Evolutionary conservation across 2,113 vertebrate species (phyloP), one percentile per base, ranked within the genome.

Genomic region (Notiomystis cincta): DNA sequence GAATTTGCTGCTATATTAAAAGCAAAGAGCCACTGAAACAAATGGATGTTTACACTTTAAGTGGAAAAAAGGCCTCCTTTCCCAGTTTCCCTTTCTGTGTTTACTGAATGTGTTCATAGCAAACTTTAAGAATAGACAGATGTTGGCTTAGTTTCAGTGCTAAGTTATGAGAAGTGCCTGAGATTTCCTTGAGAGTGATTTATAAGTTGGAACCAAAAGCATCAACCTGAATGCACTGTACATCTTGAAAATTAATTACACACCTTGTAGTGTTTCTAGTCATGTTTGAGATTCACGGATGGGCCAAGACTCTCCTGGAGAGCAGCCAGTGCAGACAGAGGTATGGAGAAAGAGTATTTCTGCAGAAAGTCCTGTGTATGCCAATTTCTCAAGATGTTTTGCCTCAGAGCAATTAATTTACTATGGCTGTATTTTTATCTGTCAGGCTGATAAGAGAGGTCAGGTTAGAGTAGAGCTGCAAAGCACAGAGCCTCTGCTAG

Each of bases 41-140:
- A 77, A 96, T 18, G 22, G 21, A 93, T 84, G 51, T 67, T 93
- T 71, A 35, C 5, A 9, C n/a, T 61, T 44, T 33, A 23, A 84
- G 65, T 65, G 87, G 86, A 92, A 85, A 81, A 94, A 77, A 84
- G 4, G 14, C 66, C 51, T 78, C 47, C 27, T 93, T 92, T 92
- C 81, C 91, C 88, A 95, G 87, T 60, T 78, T 62, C 42, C 67
- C 69, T 86, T 69, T 80, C 56, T 92, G 77, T 90, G 92, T 96
- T 96, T 96, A 97, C 72, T 76, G 45, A 90, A 79, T 9, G 28
- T 56, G 81, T 70, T 96, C 91, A 61, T 33, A 91, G 95, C 72
- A 95, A 91, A 96, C 51, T 87, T 95, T 90, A 96, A 96, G 77
- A 97, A 91, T 28, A 96, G 84, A 95, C 86, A 97, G 64, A 85